A percentile compares a stretch with the other conserved stretches of the same genome.
Evolutionary conservation across 1,140 invertebrate genomes (phyloP).

Genomic region (Drosophila hydei): DNA sequence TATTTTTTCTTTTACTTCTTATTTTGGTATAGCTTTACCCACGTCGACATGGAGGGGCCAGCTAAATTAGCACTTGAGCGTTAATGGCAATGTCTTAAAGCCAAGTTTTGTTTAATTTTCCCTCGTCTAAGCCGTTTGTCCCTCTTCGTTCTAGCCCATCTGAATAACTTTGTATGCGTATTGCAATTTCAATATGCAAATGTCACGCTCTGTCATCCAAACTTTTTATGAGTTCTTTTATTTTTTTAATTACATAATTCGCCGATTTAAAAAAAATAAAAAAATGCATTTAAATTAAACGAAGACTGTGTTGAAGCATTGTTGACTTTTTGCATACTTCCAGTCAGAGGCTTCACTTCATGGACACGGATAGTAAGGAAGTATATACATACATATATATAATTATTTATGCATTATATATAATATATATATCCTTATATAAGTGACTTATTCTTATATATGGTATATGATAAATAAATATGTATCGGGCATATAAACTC

Average conservation of each 20-base stretch:
- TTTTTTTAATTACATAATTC: slow-evolving; percentile 39
- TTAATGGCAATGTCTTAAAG: slow-evolving; percentile 78
- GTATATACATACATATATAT: too few relatives aligned
- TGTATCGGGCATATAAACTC: too few relatives aligned
- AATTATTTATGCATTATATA: too few relatives aligned
- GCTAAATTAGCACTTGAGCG: slow-evolving; percentile 75
- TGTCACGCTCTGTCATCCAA: slow-evolving; percentile 38
- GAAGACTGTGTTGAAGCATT: too few relatives aligned
- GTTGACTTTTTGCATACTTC: too few relatives aligned
- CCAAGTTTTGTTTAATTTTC: slow-evolving; percentile 34
- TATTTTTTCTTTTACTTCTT: slow-evolving; percentile 26
- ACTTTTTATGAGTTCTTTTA: slow-evolving; percentile 41
- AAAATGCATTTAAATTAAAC: background rate
- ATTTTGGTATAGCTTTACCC: slow-evolving; percentile 37
- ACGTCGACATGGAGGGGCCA: slow-evolving; percentile 33
- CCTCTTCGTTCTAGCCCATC: too few relatives aligned
- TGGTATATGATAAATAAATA: too few relatives aligned
- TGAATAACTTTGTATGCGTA: background rate
- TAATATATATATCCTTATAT: too few relatives aligned
- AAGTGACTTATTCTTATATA: too few relatives aligned
- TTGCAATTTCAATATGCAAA: slow-evolving; percentile 55
- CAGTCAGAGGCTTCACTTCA: too few relatives aligned
- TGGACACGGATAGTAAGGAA: too few relatives aligned
- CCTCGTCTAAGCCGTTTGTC: background rate
- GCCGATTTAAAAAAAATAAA: background rate